Evolutionary conservation across 2,888 invertebrate species (phyloP).

Genomic region (Euclidia mi): DNA sequence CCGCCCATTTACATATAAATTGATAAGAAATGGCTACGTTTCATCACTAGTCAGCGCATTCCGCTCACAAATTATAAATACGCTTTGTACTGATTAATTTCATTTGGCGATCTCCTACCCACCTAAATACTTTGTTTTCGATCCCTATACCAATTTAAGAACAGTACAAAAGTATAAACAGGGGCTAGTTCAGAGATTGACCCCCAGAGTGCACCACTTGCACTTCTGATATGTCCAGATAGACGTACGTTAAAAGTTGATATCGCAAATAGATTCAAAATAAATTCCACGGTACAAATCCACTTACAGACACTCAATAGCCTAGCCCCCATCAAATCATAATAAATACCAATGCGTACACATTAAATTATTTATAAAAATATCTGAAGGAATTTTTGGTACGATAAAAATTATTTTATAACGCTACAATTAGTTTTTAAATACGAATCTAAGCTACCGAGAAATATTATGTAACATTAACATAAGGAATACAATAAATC

Average conservation of each 20-base stretch:
- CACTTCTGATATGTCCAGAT: not conserved
- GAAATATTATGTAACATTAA: slow-evolving; percentile 66
- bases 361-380: slow-evolving; percentile 75
- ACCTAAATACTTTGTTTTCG: slow-evolving; percentile 42
- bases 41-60: slow-evolving; percentile 62
- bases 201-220: slow-evolving; percentile 5
- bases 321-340: slow-evolving; percentile 41
- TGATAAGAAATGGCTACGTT: slow-evolving; percentile 75
- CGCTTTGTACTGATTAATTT: slow-evolving; percentile 85
- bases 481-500: slow-evolving; percentile 67
- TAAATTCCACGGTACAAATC: not conserved
- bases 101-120: slow-evolving; percentile 71
- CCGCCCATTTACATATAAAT: slow-evolving; percentile 76
- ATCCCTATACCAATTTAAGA: slow-evolving; percentile 44
- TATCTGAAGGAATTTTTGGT: slow-evolving; percentile 81
- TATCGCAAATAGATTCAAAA: too few species aligned
- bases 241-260: too few species aligned
- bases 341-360: slow-evolving; percentile 63
- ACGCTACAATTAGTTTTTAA: slow-evolving; percentile 51
- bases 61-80: slow-evolving; percentile 66
- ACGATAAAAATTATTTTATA: slow-evolving; percentile 65
- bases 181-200: slow-evolving; percentile 5
- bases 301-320: not conserved
- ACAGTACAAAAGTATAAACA: slow-evolving; percentile 47
- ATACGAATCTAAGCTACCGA: slow-evolving; percentile 64